These are phyloP conservation scores for Papilio protenor DNA, from an alignment of 2,888 invertebrate genomes.

Conservation along the genomic window DNA sequence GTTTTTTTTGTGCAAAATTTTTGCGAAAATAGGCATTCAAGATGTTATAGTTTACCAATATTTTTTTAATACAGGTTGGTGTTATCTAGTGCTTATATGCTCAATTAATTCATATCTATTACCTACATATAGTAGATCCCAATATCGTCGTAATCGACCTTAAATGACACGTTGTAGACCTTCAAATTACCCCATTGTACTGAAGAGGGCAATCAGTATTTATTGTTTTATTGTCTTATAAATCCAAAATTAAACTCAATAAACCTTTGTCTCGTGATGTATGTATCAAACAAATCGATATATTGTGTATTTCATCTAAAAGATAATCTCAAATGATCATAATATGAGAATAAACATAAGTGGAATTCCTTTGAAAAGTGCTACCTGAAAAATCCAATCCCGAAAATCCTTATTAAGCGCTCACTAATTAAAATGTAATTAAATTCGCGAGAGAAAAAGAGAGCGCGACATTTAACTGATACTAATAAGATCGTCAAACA, in stretches of 20 bases:
- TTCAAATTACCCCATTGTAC: background rate
- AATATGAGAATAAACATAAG: background rate
- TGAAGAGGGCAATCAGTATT: background rate
- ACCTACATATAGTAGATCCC: background rate
- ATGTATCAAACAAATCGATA: background rate
- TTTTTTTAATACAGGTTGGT: background rate
- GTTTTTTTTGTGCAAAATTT: background rate
- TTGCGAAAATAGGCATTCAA: background rate
- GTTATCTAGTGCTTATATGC: background rate
- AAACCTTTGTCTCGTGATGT: background rate
- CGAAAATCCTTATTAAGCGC: slow-evolving; percentile 76
- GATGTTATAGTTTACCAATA: background rate
- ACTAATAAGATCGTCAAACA: slow-evolving; percentile 85
- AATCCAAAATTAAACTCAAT: background rate
- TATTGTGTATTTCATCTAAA: background rate
- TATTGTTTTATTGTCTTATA: background rate
- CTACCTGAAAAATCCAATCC: slow-evolving; percentile 59
- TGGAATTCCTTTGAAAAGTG: slow-evolving; percentile 11
- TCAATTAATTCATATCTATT: background rate
- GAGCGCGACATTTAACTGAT: slow-evolving; percentile 83
- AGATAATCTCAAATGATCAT: background rate
- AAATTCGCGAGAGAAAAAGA: slow-evolving; percentile 82
- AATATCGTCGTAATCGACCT: background rate
- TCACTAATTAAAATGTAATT: slow-evolving; percentile 83
- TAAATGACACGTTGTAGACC: background rate